Evolutionary conservation across 2,888 invertebrate genomes (phyloP).

Genomic region (Pachydiplax longipennis): DNA sequence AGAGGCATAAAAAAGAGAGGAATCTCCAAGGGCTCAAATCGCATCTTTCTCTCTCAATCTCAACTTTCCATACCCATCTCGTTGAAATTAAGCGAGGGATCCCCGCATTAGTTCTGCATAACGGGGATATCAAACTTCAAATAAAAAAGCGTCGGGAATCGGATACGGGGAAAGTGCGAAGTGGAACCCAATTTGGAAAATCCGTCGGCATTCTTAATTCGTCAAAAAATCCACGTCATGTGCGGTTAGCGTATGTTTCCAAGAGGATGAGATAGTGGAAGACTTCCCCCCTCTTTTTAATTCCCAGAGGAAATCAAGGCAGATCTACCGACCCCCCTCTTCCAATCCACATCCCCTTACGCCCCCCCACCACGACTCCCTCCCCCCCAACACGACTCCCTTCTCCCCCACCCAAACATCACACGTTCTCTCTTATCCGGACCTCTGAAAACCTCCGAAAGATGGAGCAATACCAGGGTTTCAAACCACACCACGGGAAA

Average conservation of each 20-base stretch:
- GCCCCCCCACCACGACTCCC: not conserved
- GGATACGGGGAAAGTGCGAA: not conserved
- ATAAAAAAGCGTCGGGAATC: no score
- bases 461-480: not conserved
- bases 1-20: no score
- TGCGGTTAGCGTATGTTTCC: constrained; percentile 19
- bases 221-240: constrained; percentile 20
- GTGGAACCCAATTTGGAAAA: constrained; percentile 34
- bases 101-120: no score
- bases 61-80: no score
- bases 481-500: no score
- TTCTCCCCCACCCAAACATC: not conserved
- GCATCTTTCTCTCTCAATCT: no score
- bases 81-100: no score
- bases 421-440: not conserved
- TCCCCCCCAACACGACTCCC: not conserved
- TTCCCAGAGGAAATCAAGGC: constrained; percentile 37
- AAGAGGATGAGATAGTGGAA: not conserved
- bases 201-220: constrained; percentile 21
- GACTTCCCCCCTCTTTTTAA: constrained; percentile 22
- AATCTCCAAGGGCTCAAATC: no score
- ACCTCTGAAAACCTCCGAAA: not conserved
- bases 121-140: no score
- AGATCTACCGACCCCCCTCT: constrained; percentile 2
- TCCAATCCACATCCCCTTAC: not conserved